Conservation (phyloP, 2,113 vertebrate species). For the Zosterops lateralis region DNA sequence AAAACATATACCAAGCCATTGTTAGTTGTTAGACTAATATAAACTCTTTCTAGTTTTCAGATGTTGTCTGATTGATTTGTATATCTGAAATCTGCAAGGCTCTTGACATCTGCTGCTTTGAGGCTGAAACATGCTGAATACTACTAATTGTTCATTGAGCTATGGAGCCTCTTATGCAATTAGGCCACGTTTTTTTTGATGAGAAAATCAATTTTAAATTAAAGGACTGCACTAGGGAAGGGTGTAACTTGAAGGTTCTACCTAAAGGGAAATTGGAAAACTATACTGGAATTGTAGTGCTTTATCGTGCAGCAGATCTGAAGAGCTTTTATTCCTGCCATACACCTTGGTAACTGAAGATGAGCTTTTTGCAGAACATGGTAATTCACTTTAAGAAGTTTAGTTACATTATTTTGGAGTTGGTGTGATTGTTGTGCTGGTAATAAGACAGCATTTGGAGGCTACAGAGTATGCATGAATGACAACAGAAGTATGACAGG, state of each 20-base stretch:
- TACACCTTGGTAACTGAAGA: not conserved
- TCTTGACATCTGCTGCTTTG: conserved; percentile 25
- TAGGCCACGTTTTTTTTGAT: conserved; percentile 32
- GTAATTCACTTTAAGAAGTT: not conserved
- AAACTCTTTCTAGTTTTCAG: not conserved
- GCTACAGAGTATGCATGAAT: not conserved
- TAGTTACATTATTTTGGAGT: not conserved
- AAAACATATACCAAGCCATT: not conserved
- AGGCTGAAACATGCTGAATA: not conserved
- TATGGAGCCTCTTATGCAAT: conserved; percentile 27
- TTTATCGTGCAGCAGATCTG: not conserved
- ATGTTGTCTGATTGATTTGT: not conserved
- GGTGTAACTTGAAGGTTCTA: not conserved
- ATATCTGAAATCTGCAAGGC: not conserved
- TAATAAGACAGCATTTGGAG: not conserved
- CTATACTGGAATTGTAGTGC: not conserved
- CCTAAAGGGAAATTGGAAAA: conserved; percentile 6
- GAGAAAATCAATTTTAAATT: conserved; percentile 59
- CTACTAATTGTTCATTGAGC: conserved; percentile 12
- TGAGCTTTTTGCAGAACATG: not conserved
- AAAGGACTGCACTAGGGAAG: conserved; percentile 21
- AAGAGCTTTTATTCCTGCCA: not conserved
- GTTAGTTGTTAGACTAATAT: not conserved
- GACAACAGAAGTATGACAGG: not conserved
- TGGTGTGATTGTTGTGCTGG: not conserved